A percentile compares a stretch with the other conserved stretches of the same genome.
Conservation (phyloP, 1,140 invertebrate genomes). For the Phortica variegata region DNA sequence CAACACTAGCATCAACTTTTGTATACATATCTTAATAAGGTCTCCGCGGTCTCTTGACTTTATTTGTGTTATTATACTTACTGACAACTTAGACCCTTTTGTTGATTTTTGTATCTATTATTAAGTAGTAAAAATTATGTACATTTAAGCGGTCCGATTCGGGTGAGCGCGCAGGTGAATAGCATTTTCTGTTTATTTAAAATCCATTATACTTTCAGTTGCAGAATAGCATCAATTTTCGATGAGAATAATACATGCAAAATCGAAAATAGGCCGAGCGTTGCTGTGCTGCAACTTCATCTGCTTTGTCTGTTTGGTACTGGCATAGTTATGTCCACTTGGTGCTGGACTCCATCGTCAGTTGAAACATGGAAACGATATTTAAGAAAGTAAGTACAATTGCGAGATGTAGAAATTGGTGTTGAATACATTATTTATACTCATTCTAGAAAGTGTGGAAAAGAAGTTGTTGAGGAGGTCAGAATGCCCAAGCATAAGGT, state of each 20-base stretch:
- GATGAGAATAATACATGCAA: slow-evolving; percentile 62
- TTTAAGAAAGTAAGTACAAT: slow-evolving; percentile 68
- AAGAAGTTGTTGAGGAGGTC: slow-evolving; percentile 69
- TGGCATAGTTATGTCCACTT: slow-evolving; percentile 86
- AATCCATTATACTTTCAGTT: slow-evolving; percentile 60
- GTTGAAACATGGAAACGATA: slow-evolving; percentile 81
- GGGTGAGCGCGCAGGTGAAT: too few species aligned
- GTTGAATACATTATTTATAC: slow-evolving; percentile 2
- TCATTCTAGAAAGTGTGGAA: slow-evolving; percentile 64
- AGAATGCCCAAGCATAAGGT: slow-evolving; percentile 85
- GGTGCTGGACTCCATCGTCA: slow-evolving; percentile 86
- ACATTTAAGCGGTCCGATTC: too few species aligned
- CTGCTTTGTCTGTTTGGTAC: slow-evolving; percentile 78
- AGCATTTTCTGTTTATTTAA: too few species aligned
- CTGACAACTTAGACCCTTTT: too few species aligned
- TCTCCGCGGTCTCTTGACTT: too few species aligned
- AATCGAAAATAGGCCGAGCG: slow-evolving; percentile 71
- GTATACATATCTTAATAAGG: too few species aligned
- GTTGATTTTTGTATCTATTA: too few species aligned
- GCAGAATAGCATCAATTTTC: slow-evolving; percentile 63
- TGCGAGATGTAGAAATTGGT: background rate
- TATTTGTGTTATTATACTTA: too few species aligned
- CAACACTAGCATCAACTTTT: background rate
- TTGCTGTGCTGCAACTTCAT: slow-evolving; percentile 79
- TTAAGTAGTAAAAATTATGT: too few species aligned